phyloP scores from a whole-genome alignment of 2,113 vertebrate species.

The Typhlomys cinereus region DNA sequence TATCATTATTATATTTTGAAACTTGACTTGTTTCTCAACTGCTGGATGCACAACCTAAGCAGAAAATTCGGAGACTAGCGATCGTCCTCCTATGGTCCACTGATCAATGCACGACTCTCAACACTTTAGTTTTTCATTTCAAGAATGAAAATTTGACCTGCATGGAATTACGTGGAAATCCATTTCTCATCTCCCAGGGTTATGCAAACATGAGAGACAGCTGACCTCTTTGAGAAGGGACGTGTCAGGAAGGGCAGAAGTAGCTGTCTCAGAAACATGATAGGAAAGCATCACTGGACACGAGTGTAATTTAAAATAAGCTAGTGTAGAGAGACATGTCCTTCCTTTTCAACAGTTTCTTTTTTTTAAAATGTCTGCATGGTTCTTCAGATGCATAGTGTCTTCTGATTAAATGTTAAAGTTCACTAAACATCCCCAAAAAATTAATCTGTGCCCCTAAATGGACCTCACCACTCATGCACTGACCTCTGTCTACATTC shows the following conservation, averaged over 20 bases:
- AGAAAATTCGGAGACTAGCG: background rate
- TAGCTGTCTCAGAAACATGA: background rate
- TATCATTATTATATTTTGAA: background rate
- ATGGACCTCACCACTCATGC: background rate
- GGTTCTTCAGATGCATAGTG: background rate
- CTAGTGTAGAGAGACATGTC: background rate
- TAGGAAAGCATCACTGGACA: background rate
- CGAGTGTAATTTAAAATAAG: background rate
- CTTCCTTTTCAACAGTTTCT: background rate
- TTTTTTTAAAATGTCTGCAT: background rate
- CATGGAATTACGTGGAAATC: background rate
- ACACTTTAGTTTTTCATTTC: background rate
- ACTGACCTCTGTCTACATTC: background rate
- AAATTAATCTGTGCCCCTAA: background rate
- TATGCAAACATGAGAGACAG: background rate
- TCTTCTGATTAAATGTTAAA: conserved; percentile 7
- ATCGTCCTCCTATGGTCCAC: background rate
- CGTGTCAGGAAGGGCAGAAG: background rate
- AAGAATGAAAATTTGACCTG: conserved; percentile 25
- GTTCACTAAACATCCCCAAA: background rate
- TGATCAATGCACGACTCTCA: conserved; percentile 2
- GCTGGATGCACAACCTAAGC: background rate
- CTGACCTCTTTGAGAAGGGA: background rate
- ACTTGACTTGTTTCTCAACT: background rate
- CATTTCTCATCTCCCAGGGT: background rate